These are phyloP conservation scores for Gallinago solitaria DNA, from an alignment of 2,797 vertebrate genomes.

Conservation along the genomic window DNA sequence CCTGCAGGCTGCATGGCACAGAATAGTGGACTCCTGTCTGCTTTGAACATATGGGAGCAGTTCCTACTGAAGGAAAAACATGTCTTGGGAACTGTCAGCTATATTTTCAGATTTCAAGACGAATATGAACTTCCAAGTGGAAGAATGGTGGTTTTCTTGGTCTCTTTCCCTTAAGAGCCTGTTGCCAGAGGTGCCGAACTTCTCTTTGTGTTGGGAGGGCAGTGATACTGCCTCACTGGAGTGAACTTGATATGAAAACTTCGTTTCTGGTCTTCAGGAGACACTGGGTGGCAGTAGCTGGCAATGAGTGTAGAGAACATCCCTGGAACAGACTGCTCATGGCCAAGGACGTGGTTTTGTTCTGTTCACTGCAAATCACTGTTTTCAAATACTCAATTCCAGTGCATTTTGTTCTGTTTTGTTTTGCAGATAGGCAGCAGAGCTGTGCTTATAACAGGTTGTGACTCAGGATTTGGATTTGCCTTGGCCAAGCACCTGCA, in stretches of 20 bases:
- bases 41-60: not conserved
- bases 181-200: not conserved
- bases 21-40: not conserved
- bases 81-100: not conserved
- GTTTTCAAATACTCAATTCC: not conserved
- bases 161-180: not conserved
- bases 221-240: not conserved
- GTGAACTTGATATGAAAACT: not conserved
- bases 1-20: not conserved
- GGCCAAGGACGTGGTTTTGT: not conserved
- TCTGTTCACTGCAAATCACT: not conserved
- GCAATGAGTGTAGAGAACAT: not conserved
- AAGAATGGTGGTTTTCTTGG: not conserved
- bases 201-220: not conserved
- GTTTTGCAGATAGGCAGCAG: conserved; percentile 73
- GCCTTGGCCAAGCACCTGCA: conserved; percentile 79
- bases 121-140: not conserved
- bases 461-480: conserved; percentile 82
- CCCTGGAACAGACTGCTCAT: not conserved
- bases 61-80: not conserved
- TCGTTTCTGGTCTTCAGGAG: not conserved
- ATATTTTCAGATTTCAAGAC: not conserved
- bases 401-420: not conserved
- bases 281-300: conserved; percentile 8
- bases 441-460: conserved; percentile 81